Evolutionary conservation across 2,888 invertebrate species (phyloP), one percentile per base, ranked within the genome.

Genomic region (Pseudolycoriella hygida): DNA sequence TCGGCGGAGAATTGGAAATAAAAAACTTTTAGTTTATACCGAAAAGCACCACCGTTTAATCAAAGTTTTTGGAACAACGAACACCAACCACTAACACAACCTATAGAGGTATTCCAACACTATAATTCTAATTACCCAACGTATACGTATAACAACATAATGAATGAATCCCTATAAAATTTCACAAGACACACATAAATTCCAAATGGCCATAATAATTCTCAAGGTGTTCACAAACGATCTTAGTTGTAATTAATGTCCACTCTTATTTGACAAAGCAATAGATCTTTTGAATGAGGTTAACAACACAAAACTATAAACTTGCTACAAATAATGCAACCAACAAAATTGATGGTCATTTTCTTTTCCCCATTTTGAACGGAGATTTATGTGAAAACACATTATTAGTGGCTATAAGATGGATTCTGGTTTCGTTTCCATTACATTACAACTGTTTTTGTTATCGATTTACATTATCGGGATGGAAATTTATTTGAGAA

Each of bases 201-300:
- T 44, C 40, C 31, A n/a, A 17, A 40, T 31, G 32, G 39, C 40
- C 40, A 45, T 45, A 45, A 45, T 45, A 45, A 45, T 45, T 45
- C 45, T 45, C 30, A 45, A 45, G 45, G 45, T 45, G 45, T 45
- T 45, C 40, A 17, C 32, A 32, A 45, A 45, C 18, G 41, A 34
- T 41, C 45, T 34, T 45, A 41, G 17, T 45, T 40, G 45, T 45
- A 45, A 45, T 45, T 45, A 45, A 45, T 45, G 45, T 45, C 45
- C 45, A 45, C 40, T 45, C 45, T 17, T 25, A 45, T 45, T 45
- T 45, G 45, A 45, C 45, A 45, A 40, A 30, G 40, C 40, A 41
- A 44, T 44, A 44, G 38, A 39, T 44, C 44, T 44, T 38, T 12
- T 39, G 17, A 39, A 39, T 39, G 39, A 11, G 39, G 34, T 34